Conservation (phyloP, 2,888 invertebrate species). For the Microchrysa polita region DNA sequence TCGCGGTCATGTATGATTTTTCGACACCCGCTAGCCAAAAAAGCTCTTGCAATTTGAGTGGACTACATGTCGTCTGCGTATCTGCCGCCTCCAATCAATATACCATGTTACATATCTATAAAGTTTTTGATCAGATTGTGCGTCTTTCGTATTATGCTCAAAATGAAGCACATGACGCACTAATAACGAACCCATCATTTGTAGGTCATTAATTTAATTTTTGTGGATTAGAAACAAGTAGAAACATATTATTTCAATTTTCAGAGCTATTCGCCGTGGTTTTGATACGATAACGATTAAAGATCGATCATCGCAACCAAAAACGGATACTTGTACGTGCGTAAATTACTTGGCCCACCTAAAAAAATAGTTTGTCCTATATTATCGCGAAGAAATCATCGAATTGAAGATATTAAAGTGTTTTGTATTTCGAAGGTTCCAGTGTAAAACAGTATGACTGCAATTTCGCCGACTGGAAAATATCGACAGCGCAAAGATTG, state of each 20-base stretch:
- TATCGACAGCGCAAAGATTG: constrained; percentile 64
- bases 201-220: no score
- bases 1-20: no score
- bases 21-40: no score
- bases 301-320: constrained; percentile 32
- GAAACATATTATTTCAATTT: constrained; percentile 4
- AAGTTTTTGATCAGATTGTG: no score
- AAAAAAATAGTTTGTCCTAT: background rate
- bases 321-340: constrained; percentile 16
- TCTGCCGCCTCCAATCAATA: no score
- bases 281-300: constrained; percentile 7
- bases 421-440: background rate
- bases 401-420: background rate
- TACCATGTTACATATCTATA: no score
- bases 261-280: constrained; percentile 4
- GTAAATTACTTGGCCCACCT: background rate
- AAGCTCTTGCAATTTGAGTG: no score
- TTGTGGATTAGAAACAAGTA: background rate
- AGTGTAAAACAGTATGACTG: constrained; percentile 55
- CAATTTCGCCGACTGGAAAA: constrained; percentile 62
- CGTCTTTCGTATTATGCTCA: no score
- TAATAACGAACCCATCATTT: no score
- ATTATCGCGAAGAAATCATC: background rate
- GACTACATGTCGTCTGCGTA: no score
- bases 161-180: no score